Percentiles rank a stretch among this genome's conserved stretches.
Conservation (phyloP, 2,797 vertebrate genomes). For the Pterois miles region DNA sequence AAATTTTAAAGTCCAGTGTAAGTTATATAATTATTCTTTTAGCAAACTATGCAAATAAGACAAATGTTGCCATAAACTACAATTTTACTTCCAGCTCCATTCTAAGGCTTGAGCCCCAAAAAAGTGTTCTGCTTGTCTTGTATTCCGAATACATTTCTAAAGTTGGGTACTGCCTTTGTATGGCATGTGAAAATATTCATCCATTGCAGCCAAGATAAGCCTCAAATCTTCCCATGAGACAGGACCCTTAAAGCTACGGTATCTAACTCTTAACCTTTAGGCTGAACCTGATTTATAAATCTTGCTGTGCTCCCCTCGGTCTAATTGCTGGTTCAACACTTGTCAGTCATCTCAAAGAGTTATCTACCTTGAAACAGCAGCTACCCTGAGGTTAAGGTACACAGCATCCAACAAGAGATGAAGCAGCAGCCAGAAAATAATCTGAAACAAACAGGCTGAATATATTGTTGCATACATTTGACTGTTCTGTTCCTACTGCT, state of each 20-base stretch:
- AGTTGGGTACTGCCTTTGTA: not conserved
- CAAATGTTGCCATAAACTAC: not conserved
- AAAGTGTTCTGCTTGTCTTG: not conserved
- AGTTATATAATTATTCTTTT: not conserved
- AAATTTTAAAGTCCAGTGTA: not conserved
- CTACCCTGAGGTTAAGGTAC: not conserved
- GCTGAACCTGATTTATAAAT: not conserved
- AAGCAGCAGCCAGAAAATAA: not conserved
- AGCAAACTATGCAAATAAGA: not conserved
- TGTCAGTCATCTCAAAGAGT: slow-evolving; percentile 25
- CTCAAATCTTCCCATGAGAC: not conserved
- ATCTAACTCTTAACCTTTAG: not conserved
- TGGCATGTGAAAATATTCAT: slow-evolving; percentile 7
- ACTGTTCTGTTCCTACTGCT: not conserved
- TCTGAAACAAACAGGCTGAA: slow-evolving; percentile 9
- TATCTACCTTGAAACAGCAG: slow-evolving; percentile 12
- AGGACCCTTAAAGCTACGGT: not conserved
- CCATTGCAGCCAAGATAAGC: slow-evolving; percentile 10
- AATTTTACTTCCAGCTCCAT: not conserved
- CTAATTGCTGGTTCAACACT: slow-evolving; percentile 21
- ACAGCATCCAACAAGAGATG: slow-evolving; percentile 2
- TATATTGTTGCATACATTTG: not conserved
- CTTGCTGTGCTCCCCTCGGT: not conserved
- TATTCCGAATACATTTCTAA: not conserved
- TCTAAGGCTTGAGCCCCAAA: not conserved